phyloP scores from a whole-genome alignment of 37 sponge, comb jelly and placozoan species.

The Tethya wilhelma region DNA sequence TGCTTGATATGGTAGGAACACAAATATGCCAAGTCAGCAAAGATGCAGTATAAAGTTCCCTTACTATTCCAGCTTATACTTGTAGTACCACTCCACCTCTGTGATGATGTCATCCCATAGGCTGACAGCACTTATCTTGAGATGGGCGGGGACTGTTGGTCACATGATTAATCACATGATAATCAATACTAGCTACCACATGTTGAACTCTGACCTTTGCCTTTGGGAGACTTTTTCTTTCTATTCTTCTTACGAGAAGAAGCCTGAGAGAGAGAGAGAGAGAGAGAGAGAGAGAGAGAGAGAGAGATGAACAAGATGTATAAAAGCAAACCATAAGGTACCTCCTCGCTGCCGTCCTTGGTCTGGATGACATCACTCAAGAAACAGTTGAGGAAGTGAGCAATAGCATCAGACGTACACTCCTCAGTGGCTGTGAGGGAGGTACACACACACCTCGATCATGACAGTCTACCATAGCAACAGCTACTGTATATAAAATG shows the following conservation, averaged over 20 bases:
- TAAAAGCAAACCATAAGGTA: not conserved
- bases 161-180: conserved; percentile 11
- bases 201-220: conserved; percentile 6
- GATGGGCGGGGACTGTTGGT: conserved; percentile 26
- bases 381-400: conserved; percentile 89
- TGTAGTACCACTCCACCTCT: conserved; percentile 66
- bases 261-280: not conserved
- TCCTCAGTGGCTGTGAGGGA: conserved; percentile 53
- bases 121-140: conserved; percentile 24
- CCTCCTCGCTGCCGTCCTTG: conserved; percentile 4
- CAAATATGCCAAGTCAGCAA: too few species aligned
- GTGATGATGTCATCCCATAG: conserved; percentile 64
- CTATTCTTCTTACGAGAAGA: conserved; percentile 36
- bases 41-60: too few species aligned
- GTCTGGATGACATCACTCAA: conserved; percentile 4
- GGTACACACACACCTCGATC: not conserved
- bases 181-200: not conserved
- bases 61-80: conserved; percentile 60
- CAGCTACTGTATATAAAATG: not conserved
- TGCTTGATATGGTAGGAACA: not conserved
- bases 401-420: conserved; percentile 47
- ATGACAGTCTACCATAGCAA: not conserved
- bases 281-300: not conserved
- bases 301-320: not conserved
- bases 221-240: conserved; percentile 11